phyloP scores from a whole-genome alignment of 2,888 invertebrate species.

The Harmothoe impar region DNA sequence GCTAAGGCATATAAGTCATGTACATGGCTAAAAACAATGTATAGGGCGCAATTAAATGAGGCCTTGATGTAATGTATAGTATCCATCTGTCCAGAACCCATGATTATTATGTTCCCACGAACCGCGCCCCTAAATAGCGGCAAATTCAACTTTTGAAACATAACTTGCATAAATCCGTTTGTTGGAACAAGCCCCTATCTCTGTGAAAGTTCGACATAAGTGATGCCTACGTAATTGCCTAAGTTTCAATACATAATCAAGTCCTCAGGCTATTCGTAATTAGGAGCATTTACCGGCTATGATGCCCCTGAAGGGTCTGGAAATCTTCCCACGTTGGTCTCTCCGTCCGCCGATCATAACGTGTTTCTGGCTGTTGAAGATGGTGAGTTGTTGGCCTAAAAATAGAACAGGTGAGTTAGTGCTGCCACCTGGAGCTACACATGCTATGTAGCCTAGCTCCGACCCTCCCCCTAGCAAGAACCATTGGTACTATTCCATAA shows the following conservation, averaged over 20 bases:
- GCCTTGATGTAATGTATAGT: too few species aligned
- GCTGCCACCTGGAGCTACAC: slow-evolving; percentile 34
- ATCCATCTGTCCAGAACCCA: too few species aligned
- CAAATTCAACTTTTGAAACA: neutral
- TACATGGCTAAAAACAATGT: too few species aligned
- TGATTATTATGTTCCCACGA: too few species aligned
- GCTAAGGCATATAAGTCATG: too few species aligned
- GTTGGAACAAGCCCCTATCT: neutral
- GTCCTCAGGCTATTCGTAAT: neutral
- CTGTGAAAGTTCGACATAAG: neutral
- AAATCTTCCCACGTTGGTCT: slow-evolving; percentile 82
- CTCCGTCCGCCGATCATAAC: slow-evolving; percentile 93
- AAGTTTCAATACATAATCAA: neutral
- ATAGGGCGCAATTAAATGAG: too few species aligned
- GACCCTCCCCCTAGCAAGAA: neutral
- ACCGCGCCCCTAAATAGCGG: too few species aligned
- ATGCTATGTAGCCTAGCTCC: neutral
- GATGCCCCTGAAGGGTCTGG: slow-evolving; percentile 93
- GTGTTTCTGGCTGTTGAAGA: slow-evolving; percentile 95
- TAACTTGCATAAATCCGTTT: neutral
- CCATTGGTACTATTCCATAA: neutral
- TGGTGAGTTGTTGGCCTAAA: slow-evolving; percentile 91
- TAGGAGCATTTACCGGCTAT: slow-evolving; percentile 86
- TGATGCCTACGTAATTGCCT: neutral
- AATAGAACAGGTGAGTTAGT: slow-evolving; percentile 67